Evolutionary conservation across 2,797 vertebrate genomes (phyloP).

Genomic region (Gallinago nigripennis): DNA sequence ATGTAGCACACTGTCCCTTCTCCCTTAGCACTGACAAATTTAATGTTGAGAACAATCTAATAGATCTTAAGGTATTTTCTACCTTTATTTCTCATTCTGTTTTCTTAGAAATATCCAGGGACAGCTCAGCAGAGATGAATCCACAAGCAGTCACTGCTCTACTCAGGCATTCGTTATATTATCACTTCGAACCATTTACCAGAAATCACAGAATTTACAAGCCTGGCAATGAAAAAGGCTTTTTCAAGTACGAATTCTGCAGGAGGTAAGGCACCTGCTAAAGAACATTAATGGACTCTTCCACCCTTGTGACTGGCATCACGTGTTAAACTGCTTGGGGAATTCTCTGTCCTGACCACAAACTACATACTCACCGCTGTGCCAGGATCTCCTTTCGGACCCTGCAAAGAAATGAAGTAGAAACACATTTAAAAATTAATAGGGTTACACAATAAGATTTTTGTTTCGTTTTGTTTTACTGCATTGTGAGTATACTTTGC

Average conservation of each 20-base stretch:
- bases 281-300: background rate
- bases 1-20: background rate
- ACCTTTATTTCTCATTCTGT: background rate
- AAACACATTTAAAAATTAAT: background rate
- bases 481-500: background rate
- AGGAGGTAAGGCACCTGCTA: background rate
- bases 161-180: background rate
- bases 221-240: background rate
- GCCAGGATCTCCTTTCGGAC: conserved; percentile 94
- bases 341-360: background rate
- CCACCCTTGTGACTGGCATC: background rate
- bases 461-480: background rate
- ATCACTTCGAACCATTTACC: background rate
- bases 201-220: background rate
- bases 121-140: background rate
- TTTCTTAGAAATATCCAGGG: background rate
- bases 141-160: background rate
- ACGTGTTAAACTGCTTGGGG: background rate
- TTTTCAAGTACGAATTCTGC: background rate
- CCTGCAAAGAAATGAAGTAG: conserved; percentile 78
- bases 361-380: conserved; percentile 83
- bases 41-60: background rate
- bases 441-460: background rate
- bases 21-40: background rate
- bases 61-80: background rate